These are phyloP conservation scores for Myotis findleyi DNA, from an alignment of 2,797 vertebrate genomes.

Conservation along the genomic window DNA sequence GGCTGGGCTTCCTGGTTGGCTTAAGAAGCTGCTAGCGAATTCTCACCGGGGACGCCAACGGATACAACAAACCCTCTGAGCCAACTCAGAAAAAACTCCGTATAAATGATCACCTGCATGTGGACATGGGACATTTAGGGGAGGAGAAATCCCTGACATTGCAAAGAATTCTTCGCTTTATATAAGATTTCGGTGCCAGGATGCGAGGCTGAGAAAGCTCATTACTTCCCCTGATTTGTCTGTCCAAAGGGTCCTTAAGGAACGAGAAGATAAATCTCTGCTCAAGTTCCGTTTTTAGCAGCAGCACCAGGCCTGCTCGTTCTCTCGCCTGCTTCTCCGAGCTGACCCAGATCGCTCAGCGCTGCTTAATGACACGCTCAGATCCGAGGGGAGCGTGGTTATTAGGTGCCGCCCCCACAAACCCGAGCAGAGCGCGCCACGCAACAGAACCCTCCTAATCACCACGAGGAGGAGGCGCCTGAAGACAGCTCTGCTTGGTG, in stretches of 20 bases:
- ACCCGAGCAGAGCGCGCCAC: fast-evolving
- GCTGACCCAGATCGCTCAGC: slow-evolving; percentile 22
- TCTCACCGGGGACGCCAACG: neutral
- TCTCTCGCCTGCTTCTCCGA: neutral
- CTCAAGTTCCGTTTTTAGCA: slow-evolving; percentile 45
- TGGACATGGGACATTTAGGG: neutral
- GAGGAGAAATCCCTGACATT: too few species aligned
- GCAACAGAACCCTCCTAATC: neutral
- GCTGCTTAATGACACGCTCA: neutral
- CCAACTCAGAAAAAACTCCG: neutral
- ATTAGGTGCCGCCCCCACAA: neutral
- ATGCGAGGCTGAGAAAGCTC: neutral
- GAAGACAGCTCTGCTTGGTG: fast-evolving
- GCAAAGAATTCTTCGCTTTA: neutral
- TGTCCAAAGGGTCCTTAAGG: neutral
- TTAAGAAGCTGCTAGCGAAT: neutral
- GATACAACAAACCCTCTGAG: neutral
- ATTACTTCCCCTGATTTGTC: neutral
- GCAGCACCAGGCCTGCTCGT: neutral
- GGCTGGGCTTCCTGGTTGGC: too few species aligned
- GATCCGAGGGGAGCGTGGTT: neutral
- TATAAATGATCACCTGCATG: neutral
- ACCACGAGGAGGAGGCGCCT: fast-evolving
- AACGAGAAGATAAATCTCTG: neutral
- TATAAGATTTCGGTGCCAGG: neutral